Base-by-base conservation (phyloP, 2,888 invertebrate genomes). In the Chloroclystis v-ata region DNA sequence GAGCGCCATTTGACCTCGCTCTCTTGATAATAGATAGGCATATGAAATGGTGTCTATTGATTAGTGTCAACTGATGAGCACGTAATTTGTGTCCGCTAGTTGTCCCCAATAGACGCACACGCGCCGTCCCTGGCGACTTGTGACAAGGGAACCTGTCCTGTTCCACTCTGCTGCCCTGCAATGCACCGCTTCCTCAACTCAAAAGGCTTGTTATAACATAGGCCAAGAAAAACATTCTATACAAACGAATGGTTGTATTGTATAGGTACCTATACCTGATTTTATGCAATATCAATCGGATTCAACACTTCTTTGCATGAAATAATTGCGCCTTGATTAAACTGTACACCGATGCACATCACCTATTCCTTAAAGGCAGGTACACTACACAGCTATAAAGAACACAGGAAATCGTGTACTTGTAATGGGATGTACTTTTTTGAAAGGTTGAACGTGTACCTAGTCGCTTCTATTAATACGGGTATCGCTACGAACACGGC, bases 31-130 rank as follows among this genome's bases (percentile, higher is more conserved):
- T 54, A 60, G 52, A 52, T 43, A 12, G 56, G 53, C 54, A 55
- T 43, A 62, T 65, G 52, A 59, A 50, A 59, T 57, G 54, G 60
- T 56, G 49, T 59, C 60, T 57, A 54, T 55, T 63, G 56, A 62
- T 59, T 61, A 65, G 61, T 60, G 64, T 56, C 60, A 56, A 65
- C 61, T 67, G 65, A 61, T 65, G 63, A 61, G 60, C 71, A 69
- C 71, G 71, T 68, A 60, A 60, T 56, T 58, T 49, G 52, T 61
- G 67, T 71, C 72, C 71, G 72, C 65, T 69, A 63, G 59, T 60
- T 69, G 85, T 70, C 84, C 86, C 74, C 81, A 69, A 77, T 86
- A 68, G 65, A 64, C 69, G 74, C 75, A 71, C 73, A 70, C 72
- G 69, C 72, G 52, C 39, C 61, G 75, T 75, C 77, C 78, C 81